A percentile compares a stretch with the other conserved stretches of the same genome.
These are phyloP conservation scores for Amphipyra berbera DNA, from an alignment of 2,888 invertebrate genomes.

Conservation along the genomic window DNA sequence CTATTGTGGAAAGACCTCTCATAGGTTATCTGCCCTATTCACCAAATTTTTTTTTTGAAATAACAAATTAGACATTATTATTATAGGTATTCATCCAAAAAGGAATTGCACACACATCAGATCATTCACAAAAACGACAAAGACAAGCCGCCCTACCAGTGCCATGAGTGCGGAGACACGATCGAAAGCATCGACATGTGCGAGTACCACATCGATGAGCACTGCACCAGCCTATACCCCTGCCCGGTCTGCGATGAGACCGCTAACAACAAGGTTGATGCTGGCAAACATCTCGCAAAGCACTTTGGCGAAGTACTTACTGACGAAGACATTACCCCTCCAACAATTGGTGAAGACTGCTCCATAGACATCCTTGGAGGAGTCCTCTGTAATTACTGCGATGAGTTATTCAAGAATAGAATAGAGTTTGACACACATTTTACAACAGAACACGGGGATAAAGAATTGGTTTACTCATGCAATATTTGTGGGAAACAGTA, in stretches of 20 bases:
- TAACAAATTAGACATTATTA: neutral
- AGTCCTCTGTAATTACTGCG: slow-evolving; percentile 89
- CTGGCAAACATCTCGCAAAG: slow-evolving; percentile 72
- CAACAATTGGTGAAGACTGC: slow-evolving; percentile 76
- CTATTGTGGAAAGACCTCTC: too few relatives aligned
- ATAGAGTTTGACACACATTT: slow-evolving; percentile 89
- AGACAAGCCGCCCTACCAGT: slow-evolving; percentile 75
- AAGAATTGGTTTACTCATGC: slow-evolving; percentile 86
- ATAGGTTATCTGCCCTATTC: too few relatives aligned
- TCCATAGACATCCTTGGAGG: slow-evolving; percentile 81
- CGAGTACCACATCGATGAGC: slow-evolving; percentile 78
- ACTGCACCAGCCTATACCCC: slow-evolving; percentile 72
- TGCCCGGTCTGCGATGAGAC: slow-evolving; percentile 80
- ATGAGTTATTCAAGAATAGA: slow-evolving; percentile 84
- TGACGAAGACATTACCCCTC: slow-evolving; percentile 42
- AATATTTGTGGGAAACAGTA: slow-evolving; percentile 89
- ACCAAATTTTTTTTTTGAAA: neutral
- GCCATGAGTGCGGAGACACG: slow-evolving; percentile 70
- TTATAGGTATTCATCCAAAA: slow-evolving; percentile 78
- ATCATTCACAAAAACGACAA: slow-evolving; percentile 73
- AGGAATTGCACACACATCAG: slow-evolving; percentile 77
- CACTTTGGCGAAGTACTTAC: slow-evolving; percentile 75
- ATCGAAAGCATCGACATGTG: slow-evolving; percentile 74
- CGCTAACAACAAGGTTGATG: slow-evolving; percentile 67
- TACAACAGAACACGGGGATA: slow-evolving; percentile 76